Percentiles rank a stretch among this genome's conserved stretches.
phyloP scores from a whole-genome alignment of 2,797 vertebrate species.

The Hyperoplus lanceolatus region DNA sequence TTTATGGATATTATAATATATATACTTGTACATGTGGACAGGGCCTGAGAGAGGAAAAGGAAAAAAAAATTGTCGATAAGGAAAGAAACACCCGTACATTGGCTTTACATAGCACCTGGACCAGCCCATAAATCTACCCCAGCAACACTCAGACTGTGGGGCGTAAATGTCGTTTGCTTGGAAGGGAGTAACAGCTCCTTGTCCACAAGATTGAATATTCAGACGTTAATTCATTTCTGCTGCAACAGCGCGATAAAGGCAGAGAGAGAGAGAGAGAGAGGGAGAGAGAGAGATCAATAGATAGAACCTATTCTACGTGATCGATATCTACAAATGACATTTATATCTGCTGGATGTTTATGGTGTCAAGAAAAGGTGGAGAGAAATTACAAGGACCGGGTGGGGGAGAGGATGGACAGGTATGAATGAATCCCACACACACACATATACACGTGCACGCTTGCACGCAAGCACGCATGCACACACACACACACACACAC shows the following conservation, averaged over 20 bases:
- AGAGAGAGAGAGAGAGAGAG: conserved; percentile 65
- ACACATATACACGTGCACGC: conserved; percentile 22
- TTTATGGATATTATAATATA: no score
- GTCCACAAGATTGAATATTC: conserved; percentile 82
- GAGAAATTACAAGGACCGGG: neutral
- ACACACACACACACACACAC: conserved; percentile 51
- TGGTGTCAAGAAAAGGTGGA: conserved; percentile 23
- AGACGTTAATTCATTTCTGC: conserved; percentile 75
- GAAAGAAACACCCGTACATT: conserved; percentile 26
- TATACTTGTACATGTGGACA: no score
- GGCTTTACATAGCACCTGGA: conserved; percentile 60
- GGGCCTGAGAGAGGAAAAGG: neutral
- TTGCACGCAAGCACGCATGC: conserved; percentile 52
- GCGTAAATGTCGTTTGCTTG: conserved; percentile 64
- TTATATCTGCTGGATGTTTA: conserved; percentile 73
- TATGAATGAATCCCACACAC: conserved; percentile 38
- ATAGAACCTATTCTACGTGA: conserved; percentile 63
- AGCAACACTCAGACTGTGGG: conserved; percentile 46
- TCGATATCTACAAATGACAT: conserved; percentile 75
- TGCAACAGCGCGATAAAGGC: conserved; percentile 67
- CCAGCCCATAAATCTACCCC: conserved; percentile 69
- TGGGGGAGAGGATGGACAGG: conserved; percentile 26
- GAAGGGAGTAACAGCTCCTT: conserved; percentile 61
- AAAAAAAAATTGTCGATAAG: conserved; percentile 39
- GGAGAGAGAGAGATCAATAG: conserved; percentile 66